Evolutionary conservation across 2,888 invertebrate genomes (phyloP).

Genomic region (Xylota segnis): DNA sequence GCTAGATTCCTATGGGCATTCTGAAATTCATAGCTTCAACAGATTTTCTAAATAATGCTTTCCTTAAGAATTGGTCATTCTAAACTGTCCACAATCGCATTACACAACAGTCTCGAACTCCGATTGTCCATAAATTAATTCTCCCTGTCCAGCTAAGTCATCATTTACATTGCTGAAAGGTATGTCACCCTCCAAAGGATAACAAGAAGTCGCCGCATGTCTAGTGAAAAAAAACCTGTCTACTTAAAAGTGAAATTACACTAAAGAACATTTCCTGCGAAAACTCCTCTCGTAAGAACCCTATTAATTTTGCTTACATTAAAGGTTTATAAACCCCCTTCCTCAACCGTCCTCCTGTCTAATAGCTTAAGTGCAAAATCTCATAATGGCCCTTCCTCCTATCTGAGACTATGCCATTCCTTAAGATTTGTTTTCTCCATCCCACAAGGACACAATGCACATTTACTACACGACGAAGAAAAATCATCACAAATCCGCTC

Average conservation of each 20-base stretch:
- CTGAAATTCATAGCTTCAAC: too few relatives aligned
- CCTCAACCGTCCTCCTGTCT: not conserved
- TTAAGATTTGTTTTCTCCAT: slow-evolving; percentile 53
- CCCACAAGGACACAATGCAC: slow-evolving; percentile 47
- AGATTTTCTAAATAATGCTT: too few relatives aligned
- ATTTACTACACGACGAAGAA: slow-evolving; percentile 50
- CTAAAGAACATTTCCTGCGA: not conserved
- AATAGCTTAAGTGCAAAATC: slow-evolving; percentile 71
- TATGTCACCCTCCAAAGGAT: not conserved
- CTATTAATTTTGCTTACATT: slow-evolving; percentile 42
- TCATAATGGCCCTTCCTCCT: slow-evolving; percentile 56
- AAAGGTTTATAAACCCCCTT: slow-evolving; percentile 33
- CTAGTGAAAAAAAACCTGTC: too few relatives aligned
- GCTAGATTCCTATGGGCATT: too few relatives aligned
- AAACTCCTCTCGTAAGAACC: not conserved
- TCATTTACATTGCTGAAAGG: too few relatives aligned
- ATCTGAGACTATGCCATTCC: slow-evolving; percentile 47
- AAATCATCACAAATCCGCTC: slow-evolving; percentile 76
- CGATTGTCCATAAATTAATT: too few relatives aligned
- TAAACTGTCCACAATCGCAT: too few relatives aligned
- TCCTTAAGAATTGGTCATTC: too few relatives aligned
- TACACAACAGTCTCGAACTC: too few relatives aligned
- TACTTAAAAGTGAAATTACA: slow-evolving; percentile 14
- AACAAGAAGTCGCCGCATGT: not conserved
- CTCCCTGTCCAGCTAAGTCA: too few relatives aligned